These are phyloP conservation scores for Orchestes rusci DNA, from an alignment of 2,888 invertebrate genomes.

Conservation along the genomic window DNA sequence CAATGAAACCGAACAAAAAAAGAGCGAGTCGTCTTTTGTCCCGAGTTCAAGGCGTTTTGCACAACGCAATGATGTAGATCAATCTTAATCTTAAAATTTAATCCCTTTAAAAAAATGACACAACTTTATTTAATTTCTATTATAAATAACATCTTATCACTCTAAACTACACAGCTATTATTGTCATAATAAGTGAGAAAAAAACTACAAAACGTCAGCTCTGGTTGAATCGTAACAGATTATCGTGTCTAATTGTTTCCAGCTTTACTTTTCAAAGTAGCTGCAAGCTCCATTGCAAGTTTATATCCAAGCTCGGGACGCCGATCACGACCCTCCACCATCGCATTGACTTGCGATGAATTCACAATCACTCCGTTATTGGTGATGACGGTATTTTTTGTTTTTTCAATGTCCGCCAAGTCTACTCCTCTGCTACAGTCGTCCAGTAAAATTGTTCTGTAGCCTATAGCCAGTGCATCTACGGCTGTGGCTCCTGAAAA, in stretches of 20 bases:
- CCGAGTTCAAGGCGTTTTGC: too few relatives aligned
- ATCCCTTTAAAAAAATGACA: too few relatives aligned
- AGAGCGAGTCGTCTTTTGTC: too few relatives aligned
- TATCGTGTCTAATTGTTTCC: not conserved
- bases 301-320: constrained; percentile 84
- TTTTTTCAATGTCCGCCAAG: constrained; percentile 74
- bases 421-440: constrained; percentile 89
- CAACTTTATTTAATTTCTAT: too few relatives aligned
- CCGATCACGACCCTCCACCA: constrained; percentile 83
- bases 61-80: too few relatives aligned
- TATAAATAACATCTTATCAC: too few relatives aligned
- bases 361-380: constrained; percentile 76
- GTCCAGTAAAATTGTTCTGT: constrained; percentile 80
- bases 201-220: too few relatives aligned
- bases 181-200: too few relatives aligned
- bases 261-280: constrained; percentile 22
- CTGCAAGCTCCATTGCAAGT: constrained; percentile 73
- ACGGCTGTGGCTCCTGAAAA: constrained; percentile 72
- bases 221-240: too few relatives aligned
- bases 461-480: constrained; percentile 85
- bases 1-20: too few relatives aligned
- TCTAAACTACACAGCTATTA: too few relatives aligned
- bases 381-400: constrained; percentile 65
- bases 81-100: too few relatives aligned
- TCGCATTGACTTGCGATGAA: constrained; percentile 72